These are phyloP conservation scores for Myripristis murdjan DNA, from an alignment of 2,797 vertebrate species.

Conservation along the genomic window DNA sequence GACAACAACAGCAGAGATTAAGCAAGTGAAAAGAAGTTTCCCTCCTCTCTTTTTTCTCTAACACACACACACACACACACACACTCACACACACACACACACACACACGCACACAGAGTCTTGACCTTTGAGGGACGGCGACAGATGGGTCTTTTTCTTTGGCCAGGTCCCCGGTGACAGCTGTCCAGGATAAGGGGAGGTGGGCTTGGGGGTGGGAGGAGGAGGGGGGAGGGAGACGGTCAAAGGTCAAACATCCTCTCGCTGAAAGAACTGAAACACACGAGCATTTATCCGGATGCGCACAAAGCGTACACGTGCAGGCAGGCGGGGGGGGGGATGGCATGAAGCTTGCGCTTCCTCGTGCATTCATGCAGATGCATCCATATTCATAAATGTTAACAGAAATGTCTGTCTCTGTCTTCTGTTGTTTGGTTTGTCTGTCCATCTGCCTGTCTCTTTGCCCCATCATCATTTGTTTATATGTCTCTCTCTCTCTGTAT, in stretches of 20 bases:
- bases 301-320: constrained; percentile 59
- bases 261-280: constrained; percentile 55
- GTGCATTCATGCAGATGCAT: constrained; percentile 57
- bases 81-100: constrained; percentile 54
- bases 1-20: constrained; percentile 74
- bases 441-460: no score
- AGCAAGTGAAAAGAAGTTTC: constrained; percentile 66
- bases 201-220: constrained; percentile 24
- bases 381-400: constrained; percentile 70
- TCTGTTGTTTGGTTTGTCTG: no score
- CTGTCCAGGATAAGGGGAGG: constrained; percentile 76
- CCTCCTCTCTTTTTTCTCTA: no score
- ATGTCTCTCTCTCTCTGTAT: no score
- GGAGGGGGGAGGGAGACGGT: constrained; percentile 31
- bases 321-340: constrained; percentile 21
- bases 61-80: constrained; percentile 36
- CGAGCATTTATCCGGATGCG: constrained; percentile 43
- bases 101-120: constrained; percentile 48
- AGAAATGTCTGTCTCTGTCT: constrained; percentile 37
- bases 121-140: constrained; percentile 80
- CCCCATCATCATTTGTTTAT: no score
- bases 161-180: constrained; percentile 78
- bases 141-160: constrained; percentile 86
- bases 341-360: constrained; percentile 37
- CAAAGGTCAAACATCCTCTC: constrained; percentile 74